A percentile compares a stretch with the other conserved stretches of the same genome.
These are phyloP conservation scores for Lordiphosa fenestrarum DNA, from an alignment of 2,888 invertebrate genomes.

Conservation along the genomic window DNA sequence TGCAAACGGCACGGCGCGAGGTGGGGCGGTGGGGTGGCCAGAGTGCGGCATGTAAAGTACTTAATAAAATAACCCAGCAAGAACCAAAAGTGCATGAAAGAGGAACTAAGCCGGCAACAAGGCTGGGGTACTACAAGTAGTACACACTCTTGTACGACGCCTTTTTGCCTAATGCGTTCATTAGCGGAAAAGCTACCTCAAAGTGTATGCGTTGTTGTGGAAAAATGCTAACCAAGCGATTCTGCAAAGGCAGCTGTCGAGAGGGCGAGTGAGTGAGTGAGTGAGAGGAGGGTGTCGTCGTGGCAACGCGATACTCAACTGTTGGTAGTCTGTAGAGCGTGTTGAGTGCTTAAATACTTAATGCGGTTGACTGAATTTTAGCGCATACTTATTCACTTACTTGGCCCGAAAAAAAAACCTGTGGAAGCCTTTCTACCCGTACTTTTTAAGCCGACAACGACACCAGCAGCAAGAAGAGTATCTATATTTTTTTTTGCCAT, in stretches of 20 bases:
- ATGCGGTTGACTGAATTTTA: conserved; percentile 73
- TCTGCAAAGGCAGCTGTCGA: conserved; percentile 16
- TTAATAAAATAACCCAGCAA: conserved; percentile 40
- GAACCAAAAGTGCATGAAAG: conserved; percentile 15
- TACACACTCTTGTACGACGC: conserved; percentile 27
- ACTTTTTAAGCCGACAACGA: conserved; percentile 45
- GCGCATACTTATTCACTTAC: conserved; percentile 67
- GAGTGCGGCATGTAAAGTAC: conserved; percentile 37
- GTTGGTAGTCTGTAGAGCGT: conserved; percentile 47
- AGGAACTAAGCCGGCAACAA: conserved; percentile 59
- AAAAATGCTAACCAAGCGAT: conserved; percentile 69
- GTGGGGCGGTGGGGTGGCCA: not conserved
- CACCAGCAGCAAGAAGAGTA: conserved; percentile 20
- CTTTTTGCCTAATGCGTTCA: conserved; percentile 68
- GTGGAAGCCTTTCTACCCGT: conserved; percentile 3
- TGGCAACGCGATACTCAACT: conserved; percentile 27
- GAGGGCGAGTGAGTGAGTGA: not conserved
- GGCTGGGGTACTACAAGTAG: conserved; percentile 24
- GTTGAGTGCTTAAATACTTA: conserved; percentile 73
- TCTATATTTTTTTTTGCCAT: conserved; percentile 21
- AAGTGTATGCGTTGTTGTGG: conserved; percentile 66
- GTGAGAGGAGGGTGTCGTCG: conserved; percentile 3
- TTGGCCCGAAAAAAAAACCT: conserved; percentile 47
- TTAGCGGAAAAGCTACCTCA: conserved; percentile 75
- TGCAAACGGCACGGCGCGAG: not conserved